Evolutionary conservation across 2,888 invertebrate species (phyloP).

Genomic region (Xestoiulus laeticollis): DNA sequence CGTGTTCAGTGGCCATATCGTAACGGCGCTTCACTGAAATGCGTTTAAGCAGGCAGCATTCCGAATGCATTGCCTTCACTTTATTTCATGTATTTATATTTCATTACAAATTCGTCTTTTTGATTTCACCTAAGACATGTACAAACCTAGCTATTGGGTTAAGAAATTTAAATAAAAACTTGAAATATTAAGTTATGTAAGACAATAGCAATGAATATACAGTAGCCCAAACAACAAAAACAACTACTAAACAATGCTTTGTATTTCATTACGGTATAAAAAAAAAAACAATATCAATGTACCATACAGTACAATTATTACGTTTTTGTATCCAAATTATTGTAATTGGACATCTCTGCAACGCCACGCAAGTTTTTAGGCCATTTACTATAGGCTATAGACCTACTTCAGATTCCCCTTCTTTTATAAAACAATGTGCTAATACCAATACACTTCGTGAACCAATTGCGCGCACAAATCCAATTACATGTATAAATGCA

Average conservation of each 20-base stretch:
- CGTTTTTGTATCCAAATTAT: not conserved
- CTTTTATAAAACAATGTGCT: not conserved
- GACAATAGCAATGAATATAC: not conserved
- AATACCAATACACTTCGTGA: conserved; percentile 1
- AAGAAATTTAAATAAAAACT: not conserved
- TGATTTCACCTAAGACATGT: no score
- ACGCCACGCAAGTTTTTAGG: not conserved
- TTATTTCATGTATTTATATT: no score
- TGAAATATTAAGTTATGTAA: not conserved
- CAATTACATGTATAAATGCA: not conserved
- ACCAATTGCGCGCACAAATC: not conserved
- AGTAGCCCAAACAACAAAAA: not conserved
- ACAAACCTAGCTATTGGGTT: no score
- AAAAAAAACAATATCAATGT: not conserved
- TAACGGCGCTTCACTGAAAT: no score
- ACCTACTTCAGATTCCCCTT: not conserved
- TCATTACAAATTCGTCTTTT: no score
- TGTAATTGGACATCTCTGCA: conserved; percentile 9
- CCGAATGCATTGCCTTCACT: no score
- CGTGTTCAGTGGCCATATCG: no score
- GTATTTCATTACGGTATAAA: conserved; percentile 1
- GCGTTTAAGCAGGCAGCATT: no score
- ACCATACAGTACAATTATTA: not conserved
- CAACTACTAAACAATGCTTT: not conserved
- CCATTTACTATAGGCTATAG: not conserved